Conservation (phyloP, 2,888 invertebrate genomes). For the Furcula furcula region DNA sequence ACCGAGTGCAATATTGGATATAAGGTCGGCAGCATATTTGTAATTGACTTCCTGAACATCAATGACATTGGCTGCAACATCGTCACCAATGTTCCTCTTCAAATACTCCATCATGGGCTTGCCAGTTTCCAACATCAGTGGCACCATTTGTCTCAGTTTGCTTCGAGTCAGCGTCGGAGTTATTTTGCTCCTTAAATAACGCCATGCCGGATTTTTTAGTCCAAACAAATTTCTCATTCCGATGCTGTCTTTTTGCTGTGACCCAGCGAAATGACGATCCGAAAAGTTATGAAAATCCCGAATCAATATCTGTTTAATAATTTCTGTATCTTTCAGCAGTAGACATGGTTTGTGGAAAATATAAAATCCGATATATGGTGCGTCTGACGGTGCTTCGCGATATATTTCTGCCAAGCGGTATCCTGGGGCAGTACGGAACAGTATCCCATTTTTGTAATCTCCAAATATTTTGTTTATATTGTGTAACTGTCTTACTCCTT, state of each 20-base stretch:
- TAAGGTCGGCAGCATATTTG: conserved; percentile 29
- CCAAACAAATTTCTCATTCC: conserved; percentile 35
- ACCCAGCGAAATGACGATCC: conserved; percentile 29
- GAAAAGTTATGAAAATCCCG: conserved; percentile 28
- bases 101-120: conserved; percentile 26
- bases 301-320: conserved; percentile 31
- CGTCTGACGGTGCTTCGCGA: conserved; percentile 10
- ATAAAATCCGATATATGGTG: conserved; percentile 31
- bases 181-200: conserved; percentile 28
- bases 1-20: conserved; percentile 30
- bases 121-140: conserved; percentile 27
- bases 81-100: conserved; percentile 3
- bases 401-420: conserved; percentile 27
- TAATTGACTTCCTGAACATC: conserved; percentile 28
- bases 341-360: conserved; percentile 35
- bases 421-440: conserved; percentile 30
- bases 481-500: conserved; percentile 16
- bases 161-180: conserved; percentile 21
- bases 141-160: conserved; percentile 27
- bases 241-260: conserved; percentile 29
- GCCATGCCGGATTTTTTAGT: conserved; percentile 30
- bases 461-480: conserved; percentile 25
- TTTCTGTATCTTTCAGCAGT: conserved; percentile 26
- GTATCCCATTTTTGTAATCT: conserved; percentile 30
- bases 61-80: conserved; percentile 6